phyloP scores from a whole-genome alignment of 2,888 invertebrate species.

The Caenorhabditis panamensis region DNA sequence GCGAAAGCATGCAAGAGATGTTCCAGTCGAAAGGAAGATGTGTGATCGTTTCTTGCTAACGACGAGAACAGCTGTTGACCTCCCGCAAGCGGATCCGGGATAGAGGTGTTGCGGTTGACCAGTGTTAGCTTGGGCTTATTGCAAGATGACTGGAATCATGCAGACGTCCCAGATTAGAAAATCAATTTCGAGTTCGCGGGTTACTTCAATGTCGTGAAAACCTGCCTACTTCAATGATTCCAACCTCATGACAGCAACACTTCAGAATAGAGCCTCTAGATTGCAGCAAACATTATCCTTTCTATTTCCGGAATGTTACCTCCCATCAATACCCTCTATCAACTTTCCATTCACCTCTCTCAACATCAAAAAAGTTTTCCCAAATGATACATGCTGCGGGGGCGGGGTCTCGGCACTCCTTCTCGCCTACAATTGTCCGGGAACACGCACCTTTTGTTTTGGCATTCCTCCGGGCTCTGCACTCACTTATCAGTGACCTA shows the following conservation, averaged over 20 bases:
- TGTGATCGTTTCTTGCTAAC: neutral
- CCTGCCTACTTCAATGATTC: no score
- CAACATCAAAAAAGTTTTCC: neutral
- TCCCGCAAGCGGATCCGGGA: neutral
- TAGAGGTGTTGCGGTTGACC: constrained; percentile 7
- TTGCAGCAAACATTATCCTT: no score
- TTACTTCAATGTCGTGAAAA: no score
- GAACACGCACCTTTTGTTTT: neutral
- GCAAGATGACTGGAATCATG: neutral
- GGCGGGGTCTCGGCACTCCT: neutral
- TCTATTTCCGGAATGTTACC: no score
- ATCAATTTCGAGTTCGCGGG: no score
- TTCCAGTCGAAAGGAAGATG: neutral
- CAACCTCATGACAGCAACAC: no score
- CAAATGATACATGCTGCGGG: neutral
- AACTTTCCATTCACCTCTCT: neutral
- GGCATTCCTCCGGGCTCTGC: neutral
- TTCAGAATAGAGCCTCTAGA: no score
- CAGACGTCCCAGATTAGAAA: no score
- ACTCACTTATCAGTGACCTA: neutral
- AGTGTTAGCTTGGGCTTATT: neutral
- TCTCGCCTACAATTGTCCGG: neutral
- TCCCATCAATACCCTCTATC: neutral
- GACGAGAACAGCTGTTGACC: constrained; percentile 8
- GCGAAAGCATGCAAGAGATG: neutral